These are phyloP conservation scores for Nymphalis urticae DNA, from an alignment of 2,888 invertebrate genomes.

Conservation along the genomic window DNA sequence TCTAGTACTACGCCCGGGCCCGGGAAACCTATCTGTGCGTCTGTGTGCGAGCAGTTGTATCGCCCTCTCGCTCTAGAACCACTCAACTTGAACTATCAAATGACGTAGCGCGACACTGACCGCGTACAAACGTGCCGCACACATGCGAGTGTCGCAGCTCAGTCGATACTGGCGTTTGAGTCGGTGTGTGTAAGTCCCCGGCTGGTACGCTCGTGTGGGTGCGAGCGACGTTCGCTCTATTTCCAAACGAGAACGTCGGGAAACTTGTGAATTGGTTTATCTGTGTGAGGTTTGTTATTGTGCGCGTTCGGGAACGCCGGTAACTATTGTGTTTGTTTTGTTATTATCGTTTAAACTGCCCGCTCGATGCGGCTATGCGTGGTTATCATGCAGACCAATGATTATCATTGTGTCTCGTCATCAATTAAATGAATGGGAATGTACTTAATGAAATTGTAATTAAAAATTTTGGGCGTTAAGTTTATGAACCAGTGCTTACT, in stretches of 20 bases:
- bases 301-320: conserved; percentile 59
- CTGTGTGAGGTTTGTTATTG: conserved; percentile 62
- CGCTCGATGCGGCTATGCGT: conserved; percentile 20
- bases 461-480: not conserved
- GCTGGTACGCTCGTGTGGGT: conserved; percentile 53
- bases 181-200: conserved; percentile 51
- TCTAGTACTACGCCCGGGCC: conserved; percentile 80
- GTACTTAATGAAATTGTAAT: not conserved
- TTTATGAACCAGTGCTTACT: not conserved
- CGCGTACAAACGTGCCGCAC: conserved; percentile 34
- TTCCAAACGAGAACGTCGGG: conserved; percentile 55
- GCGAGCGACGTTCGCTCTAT: conserved; percentile 58
- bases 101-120: conserved; percentile 42
- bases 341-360: conserved; percentile 62
- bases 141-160: conserved; percentile 55
- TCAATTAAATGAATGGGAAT: conserved; percentile 15
- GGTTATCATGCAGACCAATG: conserved; percentile 10
- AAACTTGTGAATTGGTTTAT: conserved; percentile 74
- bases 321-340: conserved; percentile 72
- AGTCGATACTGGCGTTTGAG: conserved; percentile 39
- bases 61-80: conserved; percentile 51
- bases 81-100: conserved; percentile 49
- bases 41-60: conserved; percentile 55
- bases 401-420: conserved; percentile 15
- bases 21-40: conserved; percentile 66